Base-by-base conservation (phyloP, 2,888 invertebrate species). In the Amphipoea lucens region DNA sequence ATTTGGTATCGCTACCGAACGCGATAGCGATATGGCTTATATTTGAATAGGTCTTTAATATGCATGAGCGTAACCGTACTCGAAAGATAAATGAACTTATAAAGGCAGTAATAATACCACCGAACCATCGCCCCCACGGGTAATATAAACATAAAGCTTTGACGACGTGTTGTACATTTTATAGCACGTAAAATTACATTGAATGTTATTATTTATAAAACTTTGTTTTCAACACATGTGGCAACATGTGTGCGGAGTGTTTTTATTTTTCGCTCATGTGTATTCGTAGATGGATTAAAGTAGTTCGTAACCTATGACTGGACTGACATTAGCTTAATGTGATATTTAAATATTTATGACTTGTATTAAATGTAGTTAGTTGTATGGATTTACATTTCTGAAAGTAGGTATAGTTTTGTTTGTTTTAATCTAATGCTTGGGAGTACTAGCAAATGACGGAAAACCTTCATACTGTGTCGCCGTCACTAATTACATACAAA, bases 281-380 rank as follows among this genome's bases (percentile, higher is more conserved):
- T 92, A 92, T 90, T 90, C 88, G 78, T 91, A 88, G 90, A 90
- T 89, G 89, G 88, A 84, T 89, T 92, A 90, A 92, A 92, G 92
- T 96, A 95, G 95, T 92, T 92, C 87, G 91, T 95, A 95, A 94
- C 91, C 92, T 94, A 92, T 91, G 95, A 96, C 96, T 96, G 96
- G 94, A 96, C 94, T 96, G 95, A 96, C 94, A 94, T 96, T 96
- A 96, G 96, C 93, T 96, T 96, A 94, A 95, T 96, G 96, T 97
- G 96, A 97, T 97, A 96, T 96, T 95, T 96, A 96, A 60, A 95
- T 96, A 96, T 96, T 96, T 96, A 95, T 96, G 92, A 94, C 92
- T 93, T 93, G 92, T 96, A 95, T 93, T 94, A 93, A 92, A 92
- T 91, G 92, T 95, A 95, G 93, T 94, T 95, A 94, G 94, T 90